These are phyloP conservation scores for Sarcophaga caerulescens DNA, from an alignment of 2,888 invertebrate genomes.

Conservation along the genomic window DNA sequence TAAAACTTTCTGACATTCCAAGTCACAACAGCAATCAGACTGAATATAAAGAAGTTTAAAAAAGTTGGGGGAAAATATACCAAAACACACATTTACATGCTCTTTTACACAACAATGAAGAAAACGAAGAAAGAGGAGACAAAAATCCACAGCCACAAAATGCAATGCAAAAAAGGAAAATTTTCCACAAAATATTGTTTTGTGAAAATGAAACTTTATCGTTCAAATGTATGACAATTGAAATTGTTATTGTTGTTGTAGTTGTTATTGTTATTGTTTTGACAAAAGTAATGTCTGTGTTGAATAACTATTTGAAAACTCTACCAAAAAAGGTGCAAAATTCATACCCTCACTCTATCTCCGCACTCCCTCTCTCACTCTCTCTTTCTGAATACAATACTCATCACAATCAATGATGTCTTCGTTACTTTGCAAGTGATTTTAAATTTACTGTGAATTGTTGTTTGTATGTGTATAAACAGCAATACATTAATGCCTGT, in stretches of 20 bases:
- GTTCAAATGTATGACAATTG: conserved; percentile 2
- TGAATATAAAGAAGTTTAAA: neutral
- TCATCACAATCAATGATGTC: too few species aligned
- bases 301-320: neutral
- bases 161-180: neutral
- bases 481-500: too few species aligned
- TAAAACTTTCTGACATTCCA: conserved; percentile 70
- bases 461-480: too few species aligned
- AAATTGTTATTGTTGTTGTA: neutral
- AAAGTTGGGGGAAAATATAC: conserved; percentile 6
- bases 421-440: too few species aligned
- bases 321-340: conserved; percentile 3
- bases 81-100: conserved; percentile 27
- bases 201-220: neutral
- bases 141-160: conserved; percentile 45
- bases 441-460: too few species aligned
- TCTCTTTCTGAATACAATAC: neutral
- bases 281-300: neutral
- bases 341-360: neutral
- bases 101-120: neutral
- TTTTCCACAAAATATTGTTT: conserved; percentile 8
- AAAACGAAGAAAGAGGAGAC: neutral
- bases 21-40: conserved; percentile 70
- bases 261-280: neutral
- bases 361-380: neutral